Conservation (phyloP, 2,888 invertebrate genomes). For the Spilosoma lubricipeda region DNA sequence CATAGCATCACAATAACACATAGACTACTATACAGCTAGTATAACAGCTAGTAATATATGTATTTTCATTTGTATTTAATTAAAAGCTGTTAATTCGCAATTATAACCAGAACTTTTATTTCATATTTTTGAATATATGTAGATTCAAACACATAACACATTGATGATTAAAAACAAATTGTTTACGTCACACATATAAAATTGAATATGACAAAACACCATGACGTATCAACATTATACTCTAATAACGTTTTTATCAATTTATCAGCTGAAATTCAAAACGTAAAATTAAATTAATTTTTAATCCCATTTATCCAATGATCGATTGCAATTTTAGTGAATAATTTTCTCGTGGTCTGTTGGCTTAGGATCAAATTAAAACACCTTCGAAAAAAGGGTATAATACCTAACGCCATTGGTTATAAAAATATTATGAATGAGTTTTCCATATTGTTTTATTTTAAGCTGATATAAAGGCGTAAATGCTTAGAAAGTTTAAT, state of each 20-base stretch:
- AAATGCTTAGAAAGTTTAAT: not conserved
- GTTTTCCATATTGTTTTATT: not conserved
- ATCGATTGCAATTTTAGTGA: not conserved
- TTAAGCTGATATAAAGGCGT: not conserved
- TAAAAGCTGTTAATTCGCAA: too few relatives aligned
- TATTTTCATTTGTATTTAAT: too few relatives aligned
- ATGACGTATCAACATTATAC: too few relatives aligned
- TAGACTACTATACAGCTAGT: too few relatives aligned
- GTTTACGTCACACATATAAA: too few relatives aligned
- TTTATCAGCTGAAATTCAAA: not conserved
- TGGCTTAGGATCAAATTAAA: not conserved
- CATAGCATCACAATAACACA: too few relatives aligned
- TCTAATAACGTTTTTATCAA: not conserved
- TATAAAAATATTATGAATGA: not conserved
- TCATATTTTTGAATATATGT: too few relatives aligned
- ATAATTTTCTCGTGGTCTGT: not conserved
- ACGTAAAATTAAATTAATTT: not conserved
- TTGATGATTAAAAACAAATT: too few relatives aligned
- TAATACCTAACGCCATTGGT: not conserved
- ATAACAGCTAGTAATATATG: too few relatives aligned
- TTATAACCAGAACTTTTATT: too few relatives aligned
- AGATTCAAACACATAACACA: too few relatives aligned
- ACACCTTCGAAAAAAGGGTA: not conserved
- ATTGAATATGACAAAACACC: too few relatives aligned
- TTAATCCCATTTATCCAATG: not conserved